phyloP scores from a whole-genome alignment of 2,113 vertebrate species.

The Phylloscopus trochiloides region DNA sequence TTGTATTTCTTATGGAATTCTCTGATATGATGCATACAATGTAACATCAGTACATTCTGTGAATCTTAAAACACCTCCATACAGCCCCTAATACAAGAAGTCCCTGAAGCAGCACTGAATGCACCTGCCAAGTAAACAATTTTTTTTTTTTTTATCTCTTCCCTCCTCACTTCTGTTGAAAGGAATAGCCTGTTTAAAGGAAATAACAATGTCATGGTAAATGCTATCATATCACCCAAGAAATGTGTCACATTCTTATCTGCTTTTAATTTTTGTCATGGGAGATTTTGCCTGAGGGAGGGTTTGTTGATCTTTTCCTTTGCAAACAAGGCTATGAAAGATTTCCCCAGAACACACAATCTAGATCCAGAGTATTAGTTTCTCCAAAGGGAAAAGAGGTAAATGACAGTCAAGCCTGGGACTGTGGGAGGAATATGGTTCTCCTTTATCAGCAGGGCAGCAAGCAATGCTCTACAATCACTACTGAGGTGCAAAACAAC shows the following conservation, averaged over 20 bases:
- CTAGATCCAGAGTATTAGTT: background rate
- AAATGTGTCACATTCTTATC: background rate
- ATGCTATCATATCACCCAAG: background rate
- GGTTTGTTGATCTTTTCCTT: background rate
- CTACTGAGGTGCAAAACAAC: background rate
- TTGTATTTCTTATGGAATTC: background rate
- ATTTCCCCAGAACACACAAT: accelerated
- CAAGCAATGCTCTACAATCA: background rate
- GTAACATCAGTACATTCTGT: background rate
- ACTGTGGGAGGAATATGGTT: background rate
- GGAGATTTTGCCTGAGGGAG: accelerated
- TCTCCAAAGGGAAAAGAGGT: background rate
- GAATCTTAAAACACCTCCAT: background rate
- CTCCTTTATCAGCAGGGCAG: background rate
- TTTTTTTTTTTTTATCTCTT: background rate
- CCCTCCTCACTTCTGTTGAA: background rate
- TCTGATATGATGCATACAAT: background rate
- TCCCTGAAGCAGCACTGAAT: background rate
- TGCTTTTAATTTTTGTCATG: background rate
- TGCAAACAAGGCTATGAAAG: background rate
- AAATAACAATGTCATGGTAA: background rate
- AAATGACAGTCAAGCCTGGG: background rate
- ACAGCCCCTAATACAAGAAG: background rate
- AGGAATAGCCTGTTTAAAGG: background rate
- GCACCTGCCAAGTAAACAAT: background rate